Conservation (phyloP, 2,888 invertebrate genomes). For the Orthosia incerta region DNA sequence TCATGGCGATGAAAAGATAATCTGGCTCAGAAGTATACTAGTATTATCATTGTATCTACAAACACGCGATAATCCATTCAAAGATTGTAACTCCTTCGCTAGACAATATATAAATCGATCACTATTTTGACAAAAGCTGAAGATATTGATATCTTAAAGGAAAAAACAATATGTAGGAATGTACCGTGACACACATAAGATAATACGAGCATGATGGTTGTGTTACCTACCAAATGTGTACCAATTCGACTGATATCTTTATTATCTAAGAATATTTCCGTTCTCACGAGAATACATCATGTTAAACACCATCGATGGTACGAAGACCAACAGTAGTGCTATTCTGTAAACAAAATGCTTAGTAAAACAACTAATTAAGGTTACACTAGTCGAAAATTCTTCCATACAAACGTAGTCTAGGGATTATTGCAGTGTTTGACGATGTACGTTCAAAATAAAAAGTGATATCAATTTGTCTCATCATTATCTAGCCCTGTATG, state of each 20-base stretch:
- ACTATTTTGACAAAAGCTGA: slow-evolving; percentile 19
- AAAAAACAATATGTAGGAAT: slow-evolving; percentile 7
- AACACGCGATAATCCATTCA: slow-evolving; percentile 6
- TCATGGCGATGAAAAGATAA: not conserved
- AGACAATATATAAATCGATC: slow-evolving; percentile 34
- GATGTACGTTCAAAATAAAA: no score
- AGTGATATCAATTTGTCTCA: no score
- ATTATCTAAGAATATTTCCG: not conserved
- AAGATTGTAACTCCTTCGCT: not conserved
- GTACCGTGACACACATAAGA: slow-evolving; percentile 1
- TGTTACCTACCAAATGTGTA: not conserved
- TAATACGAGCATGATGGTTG: not conserved
- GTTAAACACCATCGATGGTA: not conserved
- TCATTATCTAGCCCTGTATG: no score
- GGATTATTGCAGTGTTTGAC: no score
- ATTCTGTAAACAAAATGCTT: no score
- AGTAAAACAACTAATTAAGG: no score
- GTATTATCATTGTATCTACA: not conserved
- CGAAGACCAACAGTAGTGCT: not conserved
- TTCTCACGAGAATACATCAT: not conserved
- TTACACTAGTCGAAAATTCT: no score
- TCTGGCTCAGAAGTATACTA: not conserved
- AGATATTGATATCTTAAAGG: not conserved
- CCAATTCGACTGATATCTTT: not conserved
- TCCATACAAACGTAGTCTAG: no score